Evolutionary conservation across 2,888 invertebrate genomes (phyloP).

Genomic region (Uloborus plumipes): DNA sequence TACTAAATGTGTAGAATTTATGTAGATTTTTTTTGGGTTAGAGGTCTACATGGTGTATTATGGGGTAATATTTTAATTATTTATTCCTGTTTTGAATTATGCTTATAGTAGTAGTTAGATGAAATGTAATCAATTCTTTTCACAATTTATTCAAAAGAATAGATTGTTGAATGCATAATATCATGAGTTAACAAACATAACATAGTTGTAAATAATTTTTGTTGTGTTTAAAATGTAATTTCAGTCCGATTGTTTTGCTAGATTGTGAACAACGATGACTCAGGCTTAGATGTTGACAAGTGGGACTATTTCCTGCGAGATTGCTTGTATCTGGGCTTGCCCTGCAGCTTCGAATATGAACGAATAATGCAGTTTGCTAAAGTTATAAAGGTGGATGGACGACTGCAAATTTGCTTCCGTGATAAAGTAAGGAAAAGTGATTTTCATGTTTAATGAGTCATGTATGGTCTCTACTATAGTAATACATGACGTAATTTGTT

Average conservation of each 20-base stretch:
- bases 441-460: not conserved
- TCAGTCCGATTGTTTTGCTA: slow-evolving; percentile 67
- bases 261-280: slow-evolving; percentile 77
- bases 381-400: slow-evolving; percentile 69
- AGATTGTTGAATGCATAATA: not conserved
- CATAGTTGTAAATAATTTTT: no score
- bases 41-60: no score
- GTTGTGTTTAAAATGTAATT: no score
- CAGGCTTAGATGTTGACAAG: slow-evolving; percentile 79
- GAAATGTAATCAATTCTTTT: no score
- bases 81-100: no score
- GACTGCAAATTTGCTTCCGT: slow-evolving; percentile 72
- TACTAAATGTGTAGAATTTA: no score
- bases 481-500: no score
- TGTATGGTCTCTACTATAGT: not conserved
- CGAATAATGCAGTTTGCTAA: slow-evolving; percentile 72
- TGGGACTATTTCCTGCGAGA: slow-evolving; percentile 80
- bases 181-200: not conserved
- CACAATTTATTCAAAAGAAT: no score
- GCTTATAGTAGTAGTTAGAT: no score
- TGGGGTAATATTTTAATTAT: no score
- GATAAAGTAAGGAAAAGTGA: slow-evolving; percentile 70
- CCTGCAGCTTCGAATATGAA: slow-evolving; percentile 73
- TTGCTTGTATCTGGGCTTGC: slow-evolving; percentile 73
- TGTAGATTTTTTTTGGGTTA: no score